Conservation (phyloP, 2,888 invertebrate species). For the Ligdia adustata region DNA sequence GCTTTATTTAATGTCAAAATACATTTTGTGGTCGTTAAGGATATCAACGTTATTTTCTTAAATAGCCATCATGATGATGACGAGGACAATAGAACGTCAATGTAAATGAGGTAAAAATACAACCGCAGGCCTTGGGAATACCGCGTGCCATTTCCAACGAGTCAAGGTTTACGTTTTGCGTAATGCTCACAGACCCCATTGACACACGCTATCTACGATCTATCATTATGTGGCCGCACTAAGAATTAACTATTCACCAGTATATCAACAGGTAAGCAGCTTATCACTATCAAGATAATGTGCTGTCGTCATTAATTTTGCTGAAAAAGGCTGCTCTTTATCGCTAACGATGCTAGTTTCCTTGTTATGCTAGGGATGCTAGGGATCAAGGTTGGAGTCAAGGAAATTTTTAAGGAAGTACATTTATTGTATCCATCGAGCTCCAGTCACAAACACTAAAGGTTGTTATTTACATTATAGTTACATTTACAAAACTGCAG, state of each 20-base stretch:
- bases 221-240: constrained; percentile 12
- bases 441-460: too few relatives aligned
- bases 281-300: constrained; percentile 22
- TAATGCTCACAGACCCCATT: constrained; percentile 5
- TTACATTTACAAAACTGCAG: too few relatives aligned
- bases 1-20: not conserved
- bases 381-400: constrained; percentile 29
- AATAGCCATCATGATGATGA: constrained; percentile 1
- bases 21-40: not conserved
- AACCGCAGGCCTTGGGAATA: constrained; percentile 11
- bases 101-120: constrained; percentile 3
- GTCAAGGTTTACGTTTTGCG: constrained; percentile 7
- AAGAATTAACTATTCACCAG: constrained; percentile 18
- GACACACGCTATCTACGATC: constrained; percentile 10
- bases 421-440: too few relatives aligned
- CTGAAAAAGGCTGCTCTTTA: constrained; percentile 10
- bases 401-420: constrained; percentile 19
- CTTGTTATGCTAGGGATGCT: too few relatives aligned
- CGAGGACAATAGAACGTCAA: constrained; percentile 5
- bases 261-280: constrained; percentile 19
- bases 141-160: not conserved
- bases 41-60: not conserved
- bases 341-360: constrained; percentile 9
- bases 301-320: constrained; percentile 12
- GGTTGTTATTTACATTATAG: too few relatives aligned